Percentiles rank a stretch among this genome's conserved stretches.
Conservation (phyloP, 2,797 vertebrate genomes). For the Brotogeris chrysoptera region DNA sequence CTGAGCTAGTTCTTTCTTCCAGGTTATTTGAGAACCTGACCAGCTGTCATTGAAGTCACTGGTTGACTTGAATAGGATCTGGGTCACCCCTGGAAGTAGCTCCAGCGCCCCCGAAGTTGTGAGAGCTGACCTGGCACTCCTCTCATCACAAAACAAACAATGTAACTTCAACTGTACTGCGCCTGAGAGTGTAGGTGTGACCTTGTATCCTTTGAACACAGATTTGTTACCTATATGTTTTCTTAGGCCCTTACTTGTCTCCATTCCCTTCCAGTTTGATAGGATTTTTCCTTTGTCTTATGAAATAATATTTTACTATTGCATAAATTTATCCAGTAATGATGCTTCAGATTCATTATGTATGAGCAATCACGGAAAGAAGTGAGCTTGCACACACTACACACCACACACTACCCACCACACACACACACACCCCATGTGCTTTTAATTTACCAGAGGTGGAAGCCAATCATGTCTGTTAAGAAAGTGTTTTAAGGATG, state of each 20-base stretch:
- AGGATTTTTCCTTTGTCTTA: constrained; percentile 34
- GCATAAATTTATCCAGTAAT: constrained; percentile 52
- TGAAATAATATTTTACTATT: constrained; percentile 64
- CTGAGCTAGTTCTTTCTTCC: background rate
- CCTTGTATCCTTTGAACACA: background rate
- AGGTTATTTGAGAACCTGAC: background rate
- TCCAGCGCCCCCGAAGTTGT: background rate
- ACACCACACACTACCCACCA: background rate
- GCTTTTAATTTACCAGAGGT: constrained; percentile 37
- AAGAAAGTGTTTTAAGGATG: background rate
- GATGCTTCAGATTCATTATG: constrained; percentile 55
- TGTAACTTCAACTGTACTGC: background rate
- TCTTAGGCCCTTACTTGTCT: constrained; percentile 52
- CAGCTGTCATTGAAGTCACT: background rate
- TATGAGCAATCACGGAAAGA: constrained; percentile 12
- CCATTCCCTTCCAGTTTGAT: constrained; percentile 67
- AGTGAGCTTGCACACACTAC: constrained; percentile 34
- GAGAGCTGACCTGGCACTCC: background rate
- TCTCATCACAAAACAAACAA: constrained; percentile 24
- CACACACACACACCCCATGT: background rate
- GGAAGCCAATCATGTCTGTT: background rate
- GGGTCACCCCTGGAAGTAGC: background rate
- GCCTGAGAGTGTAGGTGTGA: background rate
- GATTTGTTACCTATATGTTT: background rate
- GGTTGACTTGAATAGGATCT: background rate